Evolutionary conservation across 2,113 vertebrate genomes (phyloP).

Genomic region (Ceyx cyanopectus): DNA sequence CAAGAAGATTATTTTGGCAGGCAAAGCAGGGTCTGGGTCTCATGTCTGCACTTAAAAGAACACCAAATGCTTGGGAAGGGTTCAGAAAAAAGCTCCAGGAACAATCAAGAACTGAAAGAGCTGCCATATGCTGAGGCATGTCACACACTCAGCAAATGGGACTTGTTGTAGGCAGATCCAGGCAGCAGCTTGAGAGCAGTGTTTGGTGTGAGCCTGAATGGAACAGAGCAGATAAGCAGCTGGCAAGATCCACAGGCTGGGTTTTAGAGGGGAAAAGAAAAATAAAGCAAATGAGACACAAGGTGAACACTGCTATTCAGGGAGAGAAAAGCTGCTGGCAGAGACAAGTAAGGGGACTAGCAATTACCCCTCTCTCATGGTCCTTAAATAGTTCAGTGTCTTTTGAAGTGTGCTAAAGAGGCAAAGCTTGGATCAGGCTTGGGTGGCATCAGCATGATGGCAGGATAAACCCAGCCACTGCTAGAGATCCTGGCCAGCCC

Average conservation of each 20-base stretch:
- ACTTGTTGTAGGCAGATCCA: not conserved
- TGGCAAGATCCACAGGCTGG: not conserved
- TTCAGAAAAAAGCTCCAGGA: conserved; percentile 8
- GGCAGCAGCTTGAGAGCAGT: not conserved
- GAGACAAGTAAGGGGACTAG: not conserved
- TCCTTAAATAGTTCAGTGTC: not conserved
- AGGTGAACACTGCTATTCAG: not conserved
- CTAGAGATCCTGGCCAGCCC: not conserved
- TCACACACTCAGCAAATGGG: not conserved
- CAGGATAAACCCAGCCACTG: not conserved
- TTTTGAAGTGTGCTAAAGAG: not conserved
- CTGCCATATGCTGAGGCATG: not conserved
- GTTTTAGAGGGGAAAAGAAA: not conserved
- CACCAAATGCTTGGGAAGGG: not conserved
- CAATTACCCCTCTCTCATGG: not conserved
- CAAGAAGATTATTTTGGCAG: not conserved
- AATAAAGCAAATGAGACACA: not conserved
- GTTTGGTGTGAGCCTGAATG: fast-evolving
- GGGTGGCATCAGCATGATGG: not conserved
- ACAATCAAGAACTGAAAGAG: not conserved
- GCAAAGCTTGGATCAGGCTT: not conserved
- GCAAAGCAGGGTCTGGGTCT: not conserved
- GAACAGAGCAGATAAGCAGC: not conserved
- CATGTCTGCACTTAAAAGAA: not conserved
- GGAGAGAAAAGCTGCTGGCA: not conserved